Conservation (phyloP, 2,888 invertebrate genomes). For the Pseudanteris insignis region DNA sequence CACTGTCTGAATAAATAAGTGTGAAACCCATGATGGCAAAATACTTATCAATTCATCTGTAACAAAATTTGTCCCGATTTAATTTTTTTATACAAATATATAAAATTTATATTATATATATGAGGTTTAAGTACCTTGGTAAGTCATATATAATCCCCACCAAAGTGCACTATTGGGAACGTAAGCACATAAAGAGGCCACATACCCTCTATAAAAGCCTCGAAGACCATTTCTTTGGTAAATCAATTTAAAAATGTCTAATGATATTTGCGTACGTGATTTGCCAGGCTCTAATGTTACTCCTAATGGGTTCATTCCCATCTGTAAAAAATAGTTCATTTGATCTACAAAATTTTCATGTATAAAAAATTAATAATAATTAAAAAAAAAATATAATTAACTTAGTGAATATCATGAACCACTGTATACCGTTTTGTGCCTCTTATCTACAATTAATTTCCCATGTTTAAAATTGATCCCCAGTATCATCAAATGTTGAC, state of each 20-base stretch:
- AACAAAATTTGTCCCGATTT: conserved; percentile 44
- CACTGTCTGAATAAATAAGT: conserved; percentile 86
- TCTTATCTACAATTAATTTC: conserved; percentile 58
- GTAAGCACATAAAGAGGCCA: conserved; percentile 90
- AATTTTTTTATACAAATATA: background rate
- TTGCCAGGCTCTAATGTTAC: conserved; percentile 72
- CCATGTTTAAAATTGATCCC: conserved; percentile 70
- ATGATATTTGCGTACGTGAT: conserved; percentile 75
- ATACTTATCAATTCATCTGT: conserved; percentile 81
- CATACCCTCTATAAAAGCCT: conserved; percentile 94
- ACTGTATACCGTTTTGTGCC: conserved; percentile 41
- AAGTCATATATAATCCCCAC: conserved; percentile 95
- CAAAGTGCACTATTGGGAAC: conserved; percentile 97
- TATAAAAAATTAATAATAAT: conserved; percentile 5
- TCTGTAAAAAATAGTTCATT: conserved; percentile 59
- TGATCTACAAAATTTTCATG: no score
- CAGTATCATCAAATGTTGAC: conserved; percentile 96
- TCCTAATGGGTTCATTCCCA: conserved; percentile 79
- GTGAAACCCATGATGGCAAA: conserved; percentile 80
- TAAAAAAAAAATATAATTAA: background rate
- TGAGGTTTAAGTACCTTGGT: conserved; percentile 94
- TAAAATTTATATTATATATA: conserved; percentile 5
- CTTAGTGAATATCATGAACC: background rate
- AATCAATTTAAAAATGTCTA: conserved; percentile 80
- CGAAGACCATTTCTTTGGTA: conserved; percentile 81